A percentile compares a stretch with the other conserved stretches of the same genome.
Conservation (phyloP, 1,140 invertebrate species). For the Drosophila prosaltans region DNA sequence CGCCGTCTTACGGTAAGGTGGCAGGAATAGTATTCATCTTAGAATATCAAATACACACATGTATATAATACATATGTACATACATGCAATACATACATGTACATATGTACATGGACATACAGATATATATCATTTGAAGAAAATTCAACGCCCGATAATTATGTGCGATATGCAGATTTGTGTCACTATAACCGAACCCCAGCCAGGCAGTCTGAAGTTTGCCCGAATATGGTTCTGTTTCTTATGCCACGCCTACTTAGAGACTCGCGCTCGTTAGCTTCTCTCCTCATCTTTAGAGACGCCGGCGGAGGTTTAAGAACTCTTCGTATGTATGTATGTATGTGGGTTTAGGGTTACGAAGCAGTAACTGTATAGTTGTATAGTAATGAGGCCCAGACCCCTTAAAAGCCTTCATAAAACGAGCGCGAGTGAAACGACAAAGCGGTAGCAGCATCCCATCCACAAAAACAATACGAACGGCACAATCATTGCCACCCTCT, state of each 20-base stretch:
- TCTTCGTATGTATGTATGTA: slow-evolving; percentile 20
- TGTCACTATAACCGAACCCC: slow-evolving; percentile 21
- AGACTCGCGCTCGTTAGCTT: slow-evolving; percentile 30
- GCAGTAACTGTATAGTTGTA: slow-evolving; percentile 30
- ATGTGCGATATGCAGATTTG: slow-evolving; percentile 58
- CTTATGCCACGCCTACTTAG: slow-evolving; percentile 66
- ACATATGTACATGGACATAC: slow-evolving; percentile 28
- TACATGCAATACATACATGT: background rate
- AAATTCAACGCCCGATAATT: slow-evolving; percentile 37
- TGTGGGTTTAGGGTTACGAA: slow-evolving; percentile 53
- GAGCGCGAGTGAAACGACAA: slow-evolving; percentile 60
- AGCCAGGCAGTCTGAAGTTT: slow-evolving; percentile 36
- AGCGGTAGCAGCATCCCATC: slow-evolving; percentile 32
- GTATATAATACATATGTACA: background rate
- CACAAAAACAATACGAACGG: slow-evolving; percentile 67
- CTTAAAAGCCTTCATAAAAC: slow-evolving; percentile 38
- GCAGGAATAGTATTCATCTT: background rate
- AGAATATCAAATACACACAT: background rate
- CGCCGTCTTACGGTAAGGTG: background rate
- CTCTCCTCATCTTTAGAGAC: slow-evolving; percentile 37
- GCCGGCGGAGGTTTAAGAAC: slow-evolving; percentile 26
- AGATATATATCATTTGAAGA: slow-evolving; percentile 27
- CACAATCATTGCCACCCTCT: slow-evolving; percentile 68
- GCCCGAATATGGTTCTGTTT: slow-evolving; percentile 26
- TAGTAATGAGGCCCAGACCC: slow-evolving; percentile 30